Percentiles rank a stretch among this genome's conserved stretches.
phyloP scores from a whole-genome alignment of 1,140 invertebrate species.

The Danaus plexippus region DNA sequence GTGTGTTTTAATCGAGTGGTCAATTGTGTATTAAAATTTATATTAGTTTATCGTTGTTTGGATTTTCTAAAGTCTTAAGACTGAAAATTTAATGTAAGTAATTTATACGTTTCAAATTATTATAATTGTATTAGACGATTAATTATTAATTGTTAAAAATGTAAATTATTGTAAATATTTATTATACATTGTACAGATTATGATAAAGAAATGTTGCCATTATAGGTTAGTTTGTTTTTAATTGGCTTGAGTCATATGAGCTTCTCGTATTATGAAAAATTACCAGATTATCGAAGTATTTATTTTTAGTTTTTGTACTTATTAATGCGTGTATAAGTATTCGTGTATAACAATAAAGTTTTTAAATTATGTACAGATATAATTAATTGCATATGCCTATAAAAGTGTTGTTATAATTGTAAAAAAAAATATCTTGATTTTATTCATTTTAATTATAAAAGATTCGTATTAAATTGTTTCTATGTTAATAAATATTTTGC shows the following conservation, averaged over 20 bases:
- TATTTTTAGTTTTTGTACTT: slow-evolving; percentile 8
- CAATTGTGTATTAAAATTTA: slow-evolving; percentile 13
- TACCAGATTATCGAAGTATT: slow-evolving; percentile 4
- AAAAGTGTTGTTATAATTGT: no score
- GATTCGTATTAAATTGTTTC: neutral
- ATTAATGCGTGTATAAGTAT: neutral
- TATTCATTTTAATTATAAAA: neutral
- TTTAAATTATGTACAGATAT: no score
- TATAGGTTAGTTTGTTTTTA: slow-evolving; percentile 12
- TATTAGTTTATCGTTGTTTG: slow-evolving; percentile 6
- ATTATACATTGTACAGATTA: slow-evolving; percentile 19
- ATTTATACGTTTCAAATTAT: slow-evolving; percentile 9
- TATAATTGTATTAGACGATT: slow-evolving; percentile 10
- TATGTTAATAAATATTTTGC: no score
- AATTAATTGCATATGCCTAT: no score
- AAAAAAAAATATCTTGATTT: no score
- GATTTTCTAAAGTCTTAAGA: slow-evolving; percentile 17
- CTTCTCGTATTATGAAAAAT: neutral
- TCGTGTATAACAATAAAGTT: no score
- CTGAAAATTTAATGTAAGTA: slow-evolving; percentile 17
- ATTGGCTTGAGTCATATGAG: no score
- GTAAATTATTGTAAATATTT: slow-evolving; percentile 18
- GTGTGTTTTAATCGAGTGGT: slow-evolving; percentile 1
- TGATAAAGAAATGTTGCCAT: slow-evolving; percentile 22
- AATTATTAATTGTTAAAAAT: slow-evolving; percentile 14